These are phyloP conservation scores for Hippopotamus amphibius DNA, from an alignment of 2,113 vertebrate species.

Conservation along the genomic window DNA sequence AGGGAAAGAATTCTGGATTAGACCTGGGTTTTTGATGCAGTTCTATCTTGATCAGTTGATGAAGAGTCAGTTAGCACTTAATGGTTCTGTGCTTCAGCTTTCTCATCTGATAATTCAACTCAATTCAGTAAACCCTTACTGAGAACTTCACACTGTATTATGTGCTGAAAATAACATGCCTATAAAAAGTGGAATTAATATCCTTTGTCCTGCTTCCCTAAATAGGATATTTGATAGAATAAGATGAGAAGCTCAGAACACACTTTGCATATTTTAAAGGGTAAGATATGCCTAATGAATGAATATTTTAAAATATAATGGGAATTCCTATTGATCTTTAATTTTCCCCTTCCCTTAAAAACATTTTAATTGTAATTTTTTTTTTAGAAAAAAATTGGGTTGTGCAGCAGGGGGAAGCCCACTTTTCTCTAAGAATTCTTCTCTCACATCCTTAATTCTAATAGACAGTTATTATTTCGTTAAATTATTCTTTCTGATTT, in stretches of 20 bases:
- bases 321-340: not conserved
- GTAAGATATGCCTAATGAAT: not conserved
- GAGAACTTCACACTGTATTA: not conserved
- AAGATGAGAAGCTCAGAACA: not conserved
- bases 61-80: not conserved
- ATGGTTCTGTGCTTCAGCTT: not conserved
- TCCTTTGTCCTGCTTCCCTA: not conserved
- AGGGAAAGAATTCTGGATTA: not conserved
- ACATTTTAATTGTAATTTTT: not conserved
- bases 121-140: not conserved
- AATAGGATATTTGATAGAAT: not conserved
- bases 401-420: accelerated
- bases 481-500: not conserved
- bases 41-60: not conserved
- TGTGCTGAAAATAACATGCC: not conserved
- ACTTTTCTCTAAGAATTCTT: not conserved
- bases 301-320: not conserved
- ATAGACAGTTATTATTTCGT: not conserved
- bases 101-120: not conserved
- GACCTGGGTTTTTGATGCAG: not conserved
- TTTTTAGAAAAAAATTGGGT: not conserved
- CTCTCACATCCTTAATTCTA: not conserved
- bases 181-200: not conserved
- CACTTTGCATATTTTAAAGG: not conserved
- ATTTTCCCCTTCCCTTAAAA: not conserved